Base-by-base conservation (phyloP, 2,113 vertebrate genomes). In the Thunnus maccoyii region DNA sequence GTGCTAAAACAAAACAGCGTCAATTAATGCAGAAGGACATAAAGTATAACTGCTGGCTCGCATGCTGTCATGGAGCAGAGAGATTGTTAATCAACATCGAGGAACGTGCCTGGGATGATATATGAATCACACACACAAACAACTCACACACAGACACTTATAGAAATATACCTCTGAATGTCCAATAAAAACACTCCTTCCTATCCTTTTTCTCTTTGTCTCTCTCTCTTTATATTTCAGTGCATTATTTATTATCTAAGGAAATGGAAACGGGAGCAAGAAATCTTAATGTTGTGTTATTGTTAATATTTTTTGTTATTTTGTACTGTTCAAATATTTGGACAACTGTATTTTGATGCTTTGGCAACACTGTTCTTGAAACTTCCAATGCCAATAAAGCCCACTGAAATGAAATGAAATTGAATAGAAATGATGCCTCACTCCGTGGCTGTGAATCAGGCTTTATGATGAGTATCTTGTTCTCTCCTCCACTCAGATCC, bases 401-500 rank as follows among this genome's bases (percentile, higher is more conserved):
- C 7, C 9, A 41, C 6, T 41, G 36, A 41, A 41, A 9, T 1
- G 7, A 9, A 41, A 2, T 41, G 36, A 41, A 41, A 41, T 9
- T 41, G 36, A 41, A 41, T 9, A 7, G 36, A 41, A 41, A 41
- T 41, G 36, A 76, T 57, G 72, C 71, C 15, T 78, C 82, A 55
- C 41, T 20, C 51, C 0, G 60, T 1, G 55, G 36, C 73, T 15
- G 18, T 69, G 79, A 61, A 63, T 6, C 67, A 3, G 48, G 20
- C 56, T 48, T 69, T 8, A 47, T 88, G 85, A 83, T 84, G 72
- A 82, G 89, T 80, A 85, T 81, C 75, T 61, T 51, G 25, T 32
- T 71, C 87, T 57, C 41, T 55, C 62, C 75, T 70, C 54, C 63
- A 44, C 64, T 64, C 67, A 80, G 47, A 72, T 36, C 41, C 57